These are phyloP conservation scores for Diarsia dahlii DNA, from an alignment of 2,888 invertebrate species.

Conservation along the genomic window DNA sequence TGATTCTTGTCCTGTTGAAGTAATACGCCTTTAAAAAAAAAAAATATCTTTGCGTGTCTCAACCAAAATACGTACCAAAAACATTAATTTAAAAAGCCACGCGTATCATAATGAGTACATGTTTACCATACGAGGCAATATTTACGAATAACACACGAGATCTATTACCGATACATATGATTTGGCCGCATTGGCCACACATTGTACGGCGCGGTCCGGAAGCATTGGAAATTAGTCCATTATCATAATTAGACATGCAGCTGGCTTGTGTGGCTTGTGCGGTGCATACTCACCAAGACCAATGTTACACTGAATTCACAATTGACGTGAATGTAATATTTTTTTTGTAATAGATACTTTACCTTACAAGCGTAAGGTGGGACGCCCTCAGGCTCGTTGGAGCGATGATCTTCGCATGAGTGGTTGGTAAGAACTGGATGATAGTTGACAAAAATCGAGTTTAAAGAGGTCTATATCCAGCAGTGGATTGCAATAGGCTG, in stretches of 20 bases:
- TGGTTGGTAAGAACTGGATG: too few species aligned
- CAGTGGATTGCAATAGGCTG: too few species aligned
- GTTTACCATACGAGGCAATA: conserved; percentile 34
- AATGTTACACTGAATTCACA: conserved; percentile 39
- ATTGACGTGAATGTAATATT: conserved; percentile 1
- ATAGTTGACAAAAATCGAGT: too few species aligned
- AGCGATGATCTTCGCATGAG: too few species aligned
- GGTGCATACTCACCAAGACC: conserved; percentile 22
- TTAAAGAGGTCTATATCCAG: too few species aligned
- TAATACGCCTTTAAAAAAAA: background rate
- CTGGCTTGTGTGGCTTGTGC: conserved; percentile 59
- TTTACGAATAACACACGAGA: conserved; percentile 49
- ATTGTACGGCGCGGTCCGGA: conserved; percentile 67
- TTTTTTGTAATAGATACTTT: too few species aligned
- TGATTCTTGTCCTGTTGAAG: background rate
- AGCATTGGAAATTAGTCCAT: conserved; percentile 78
- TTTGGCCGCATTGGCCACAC: conserved; percentile 38
- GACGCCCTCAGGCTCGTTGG: too few species aligned
- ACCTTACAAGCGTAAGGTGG: too few species aligned
- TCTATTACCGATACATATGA: conserved; percentile 65
- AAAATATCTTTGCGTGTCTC: background rate
- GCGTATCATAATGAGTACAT: conserved; percentile 19
- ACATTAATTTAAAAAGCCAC: conserved; percentile 26
- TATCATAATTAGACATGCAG: conserved; percentile 81
- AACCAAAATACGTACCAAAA: background rate